Percentiles rank a stretch among this genome's conserved stretches.
Conservation (phyloP, 1,140 invertebrate genomes). For the Ditylenchus dipsaci region DNA sequence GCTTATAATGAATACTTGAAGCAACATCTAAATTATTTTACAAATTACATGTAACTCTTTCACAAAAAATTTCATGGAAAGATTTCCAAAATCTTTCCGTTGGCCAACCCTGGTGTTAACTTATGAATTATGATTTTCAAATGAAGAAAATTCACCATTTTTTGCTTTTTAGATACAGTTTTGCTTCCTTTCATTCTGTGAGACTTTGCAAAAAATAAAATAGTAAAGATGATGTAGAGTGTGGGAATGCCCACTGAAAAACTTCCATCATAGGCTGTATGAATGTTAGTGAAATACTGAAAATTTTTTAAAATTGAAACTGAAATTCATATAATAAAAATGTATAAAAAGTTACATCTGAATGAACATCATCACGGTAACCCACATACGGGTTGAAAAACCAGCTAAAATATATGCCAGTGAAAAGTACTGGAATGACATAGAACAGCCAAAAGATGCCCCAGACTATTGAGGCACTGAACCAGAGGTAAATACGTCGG, state of each 20-base stretch:
- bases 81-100: too few species aligned
- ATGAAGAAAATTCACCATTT: neutral
- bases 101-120: too few species aligned
- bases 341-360: neutral
- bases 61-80: too few species aligned
- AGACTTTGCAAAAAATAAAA: conserved; percentile 3
- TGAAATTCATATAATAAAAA: too few species aligned
- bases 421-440: conserved; percentile 39
- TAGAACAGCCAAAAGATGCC: conserved; percentile 38
- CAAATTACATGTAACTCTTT: too few species aligned
- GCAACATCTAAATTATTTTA: neutral
- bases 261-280: neutral
- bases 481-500: conserved; percentile 30
- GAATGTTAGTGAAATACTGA: conserved; percentile 7
- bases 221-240: conserved; percentile 3
- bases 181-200: neutral
- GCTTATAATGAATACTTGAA: neutral
- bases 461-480: conserved; percentile 19
- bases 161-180: neutral
- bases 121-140: too few species aligned
- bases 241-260: neutral
- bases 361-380: conserved; percentile 17
- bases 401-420: conserved; percentile 24
- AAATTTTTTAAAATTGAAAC: neutral
- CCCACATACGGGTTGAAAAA: conserved; percentile 52